A percentile compares a stretch with the other conserved stretches of the same genome.
These are phyloP conservation scores for Penaeus indicus DNA, from an alignment of 1,140 invertebrate genomes.

Conservation along the genomic window DNA sequence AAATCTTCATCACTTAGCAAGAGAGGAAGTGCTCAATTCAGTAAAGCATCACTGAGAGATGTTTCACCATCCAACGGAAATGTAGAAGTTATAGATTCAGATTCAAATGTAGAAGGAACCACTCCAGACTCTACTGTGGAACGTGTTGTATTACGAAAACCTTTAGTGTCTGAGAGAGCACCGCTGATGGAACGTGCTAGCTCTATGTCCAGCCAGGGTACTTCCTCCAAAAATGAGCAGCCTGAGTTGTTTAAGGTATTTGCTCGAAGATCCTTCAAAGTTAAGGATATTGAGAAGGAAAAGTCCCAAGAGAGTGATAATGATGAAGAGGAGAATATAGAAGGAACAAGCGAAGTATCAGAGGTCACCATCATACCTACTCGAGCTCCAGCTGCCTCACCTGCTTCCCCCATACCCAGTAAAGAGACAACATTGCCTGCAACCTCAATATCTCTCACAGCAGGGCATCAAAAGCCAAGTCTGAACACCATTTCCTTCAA, in stretches of 20 bases:
- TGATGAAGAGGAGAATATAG: slow-evolving; percentile 75
- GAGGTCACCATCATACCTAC: slow-evolving; percentile 39
- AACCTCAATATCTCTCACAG: not conserved
- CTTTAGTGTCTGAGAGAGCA: slow-evolving; percentile 46
- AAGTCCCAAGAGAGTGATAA: slow-evolving; percentile 77
- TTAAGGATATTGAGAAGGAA: slow-evolving; percentile 77
- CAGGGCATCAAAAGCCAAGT: slow-evolving; percentile 35
- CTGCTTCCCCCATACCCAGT: not conserved
- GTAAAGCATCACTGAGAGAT: slow-evolving; percentile 17
- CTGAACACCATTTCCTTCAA: slow-evolving; percentile 53
- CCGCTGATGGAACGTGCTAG: slow-evolving; percentile 39
- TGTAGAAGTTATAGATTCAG: slow-evolving; percentile 32
- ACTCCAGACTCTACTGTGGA: slow-evolving; percentile 41
- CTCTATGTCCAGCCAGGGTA: not conserved
- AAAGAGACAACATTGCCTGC: not conserved
- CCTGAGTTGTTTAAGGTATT: slow-evolving; percentile 86
- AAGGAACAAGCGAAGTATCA: slow-evolving; percentile 70
- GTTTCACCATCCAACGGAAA: slow-evolving; percentile 21
- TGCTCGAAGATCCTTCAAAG: slow-evolving; percentile 81
- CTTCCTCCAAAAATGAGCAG: slow-evolving; percentile 73
- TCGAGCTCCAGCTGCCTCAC: slow-evolving; percentile 17
- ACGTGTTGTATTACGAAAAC: slow-evolving; percentile 56
- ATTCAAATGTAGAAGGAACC: slow-evolving; percentile 18
- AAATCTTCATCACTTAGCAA: not conserved
- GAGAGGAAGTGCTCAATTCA: slow-evolving; percentile 31